phyloP scores from a whole-genome alignment of 2,113 vertebrate genomes.

The Aspidoscelis tigris region DNA sequence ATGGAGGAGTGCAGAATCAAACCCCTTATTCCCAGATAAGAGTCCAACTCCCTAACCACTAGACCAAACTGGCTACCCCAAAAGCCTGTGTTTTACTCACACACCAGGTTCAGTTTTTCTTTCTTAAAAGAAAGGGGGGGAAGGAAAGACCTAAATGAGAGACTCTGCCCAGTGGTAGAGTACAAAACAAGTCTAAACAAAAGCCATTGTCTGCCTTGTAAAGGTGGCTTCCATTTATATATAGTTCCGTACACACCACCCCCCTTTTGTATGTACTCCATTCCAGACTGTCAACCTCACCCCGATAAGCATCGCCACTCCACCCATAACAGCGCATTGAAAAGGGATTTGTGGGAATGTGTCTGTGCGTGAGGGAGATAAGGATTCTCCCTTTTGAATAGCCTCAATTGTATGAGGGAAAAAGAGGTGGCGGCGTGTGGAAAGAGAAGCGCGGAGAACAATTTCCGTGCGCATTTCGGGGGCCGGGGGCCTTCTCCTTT shows the following conservation, averaged over 20 bases:
- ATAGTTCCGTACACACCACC: not conserved
- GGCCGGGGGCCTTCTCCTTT: not conserved
- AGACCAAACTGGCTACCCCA: too few species aligned
- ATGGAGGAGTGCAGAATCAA: too few species aligned
- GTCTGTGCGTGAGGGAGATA: too few species aligned
- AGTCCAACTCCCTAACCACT: too few species aligned
- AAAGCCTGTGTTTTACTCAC: not conserved
- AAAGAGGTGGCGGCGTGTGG: not conserved
- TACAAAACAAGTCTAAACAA: too few species aligned
- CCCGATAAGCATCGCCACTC: not conserved
- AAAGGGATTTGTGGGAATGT: not conserved
- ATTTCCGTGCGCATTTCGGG: not conserved
- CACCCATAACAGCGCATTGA: not conserved
- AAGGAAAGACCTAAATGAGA: not conserved
- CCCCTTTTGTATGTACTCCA: not conserved
- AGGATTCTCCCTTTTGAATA: not conserved
- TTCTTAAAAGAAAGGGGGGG: not conserved
- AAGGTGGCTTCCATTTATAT: not conserved
- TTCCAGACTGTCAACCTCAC: not conserved
- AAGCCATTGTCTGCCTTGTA: not conserved
- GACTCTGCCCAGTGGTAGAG: not conserved
- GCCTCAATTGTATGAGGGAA: not conserved
- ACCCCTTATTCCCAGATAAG: too few species aligned
- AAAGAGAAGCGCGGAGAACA: too few species aligned
- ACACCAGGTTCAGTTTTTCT: not conserved